Evolutionary conservation across 2,113 vertebrate species (phyloP), one percentile per base, ranked within the genome.

Genomic region (Atractosteus spatula): DNA sequence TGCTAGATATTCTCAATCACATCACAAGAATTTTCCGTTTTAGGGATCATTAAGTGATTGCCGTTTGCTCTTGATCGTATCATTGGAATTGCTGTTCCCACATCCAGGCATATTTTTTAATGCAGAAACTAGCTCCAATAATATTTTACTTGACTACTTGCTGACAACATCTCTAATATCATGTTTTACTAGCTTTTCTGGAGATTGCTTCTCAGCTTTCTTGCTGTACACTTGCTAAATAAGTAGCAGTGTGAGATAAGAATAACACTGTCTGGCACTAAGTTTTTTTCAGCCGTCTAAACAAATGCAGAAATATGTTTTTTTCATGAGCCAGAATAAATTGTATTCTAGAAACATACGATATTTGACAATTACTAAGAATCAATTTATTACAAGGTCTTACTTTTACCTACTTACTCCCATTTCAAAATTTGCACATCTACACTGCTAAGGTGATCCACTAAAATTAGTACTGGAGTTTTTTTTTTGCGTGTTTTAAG

Each of bases 1-100:
- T 3, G 54, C 11, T 7, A 7, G 12, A 41, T 10, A 14, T 1
- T 57, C 8, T 13, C 71, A 45, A 10, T 57, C 41, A 51, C 12
- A 59, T 59, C 57, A 5, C 57, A 59, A 59, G 57, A 42, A 17
- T 14, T 73, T 62, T 61, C 44, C 42, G 55, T 14, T 67, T 17
- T 61, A 43, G 16, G 11, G 41, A 3, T 42, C 16, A 51, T 68
- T 73, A 68, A 68, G 41, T 29, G 13, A 59, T 41, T 43, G 55
- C 55, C 43, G 8, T 59, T 68, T 43, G n/a, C n/a, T 61, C 10
- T 29, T 12, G 56, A 73, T 73, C 41, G 43, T 68, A 68, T 73
- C 44, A 51, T 47, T 41, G 43, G 42, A 73, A 73, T 62, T 61
- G 66, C 71, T 68, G 65, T 68, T 8, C 8, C 17, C n/a, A 41